phyloP scores from a whole-genome alignment of 2,888 invertebrate species.

The Ormyrus labotus region DNA sequence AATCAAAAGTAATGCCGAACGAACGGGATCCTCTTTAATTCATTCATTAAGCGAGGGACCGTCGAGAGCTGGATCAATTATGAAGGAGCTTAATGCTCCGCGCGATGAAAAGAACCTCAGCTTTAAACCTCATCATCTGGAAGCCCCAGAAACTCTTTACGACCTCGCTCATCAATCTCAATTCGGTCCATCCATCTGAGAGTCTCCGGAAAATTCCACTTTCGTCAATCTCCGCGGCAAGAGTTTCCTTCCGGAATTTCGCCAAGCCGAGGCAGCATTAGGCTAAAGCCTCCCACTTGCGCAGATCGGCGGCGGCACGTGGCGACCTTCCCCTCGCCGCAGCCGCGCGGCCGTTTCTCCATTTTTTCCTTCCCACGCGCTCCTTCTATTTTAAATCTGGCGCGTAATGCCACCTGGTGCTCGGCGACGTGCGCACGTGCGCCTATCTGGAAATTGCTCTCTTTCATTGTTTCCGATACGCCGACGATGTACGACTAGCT shows the following conservation, averaged over 20 bases:
- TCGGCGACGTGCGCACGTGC: constrained; percentile 13
- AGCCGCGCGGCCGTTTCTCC: constrained; percentile 3
- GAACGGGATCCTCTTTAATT: no score
- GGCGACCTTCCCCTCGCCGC: constrained; percentile 39
- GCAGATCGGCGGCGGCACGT: not conserved
- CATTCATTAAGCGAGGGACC: no score
- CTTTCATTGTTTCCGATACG: constrained; percentile 27
- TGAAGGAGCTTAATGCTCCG: no score
- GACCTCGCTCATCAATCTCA: constrained; percentile 4
- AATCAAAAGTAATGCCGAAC: no score
- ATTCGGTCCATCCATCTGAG: not conserved
- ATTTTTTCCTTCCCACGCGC: constrained; percentile 35
- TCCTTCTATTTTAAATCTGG: constrained; percentile 5
- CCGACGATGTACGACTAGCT: no score
- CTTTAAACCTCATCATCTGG: no score
- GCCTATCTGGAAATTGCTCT: constrained; percentile 32
- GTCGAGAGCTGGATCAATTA: no score
- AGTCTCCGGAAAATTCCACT: not conserved
- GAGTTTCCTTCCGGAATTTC: no score
- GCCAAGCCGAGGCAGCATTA: no score
- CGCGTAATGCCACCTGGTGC: constrained; percentile 34
- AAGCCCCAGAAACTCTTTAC: not conserved
- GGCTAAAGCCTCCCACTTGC: no score
- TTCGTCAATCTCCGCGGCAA: no score
- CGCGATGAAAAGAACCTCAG: no score